Evolutionary conservation across 2,888 invertebrate species (phyloP).

Genomic region (Elegia similella): DNA sequence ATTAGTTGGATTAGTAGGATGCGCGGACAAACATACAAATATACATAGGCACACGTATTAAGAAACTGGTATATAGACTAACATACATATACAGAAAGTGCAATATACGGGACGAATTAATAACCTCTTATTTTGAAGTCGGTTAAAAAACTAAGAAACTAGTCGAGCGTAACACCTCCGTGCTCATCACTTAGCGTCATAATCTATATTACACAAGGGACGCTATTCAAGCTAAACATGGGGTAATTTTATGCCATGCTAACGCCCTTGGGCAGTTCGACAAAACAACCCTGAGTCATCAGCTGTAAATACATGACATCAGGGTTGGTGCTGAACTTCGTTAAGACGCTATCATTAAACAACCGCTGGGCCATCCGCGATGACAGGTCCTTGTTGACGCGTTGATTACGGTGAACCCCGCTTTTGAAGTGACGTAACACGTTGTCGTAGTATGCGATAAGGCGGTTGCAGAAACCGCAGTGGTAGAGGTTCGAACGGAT

Average conservation of each 20-base stretch:
- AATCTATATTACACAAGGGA: too few species aligned
- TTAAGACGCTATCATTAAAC: conserved; percentile 16
- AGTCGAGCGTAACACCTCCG: too few species aligned
- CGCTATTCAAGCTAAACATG: too few species aligned
- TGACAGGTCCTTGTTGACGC: conserved; percentile 18
- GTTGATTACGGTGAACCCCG: conserved; percentile 24
- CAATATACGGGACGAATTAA: too few species aligned
- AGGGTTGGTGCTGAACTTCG: conserved; percentile 18
- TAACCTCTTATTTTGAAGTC: too few species aligned
- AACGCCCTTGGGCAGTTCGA: background rate
- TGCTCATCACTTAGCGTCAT: too few species aligned
- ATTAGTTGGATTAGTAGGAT: too few species aligned
- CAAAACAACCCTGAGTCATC: conserved; percentile 16
- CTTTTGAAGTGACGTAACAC: conserved; percentile 35
- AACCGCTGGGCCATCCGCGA: conserved; percentile 3
- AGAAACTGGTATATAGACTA: too few species aligned
- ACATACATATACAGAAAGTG: too few species aligned
- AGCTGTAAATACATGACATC: conserved; percentile 30
- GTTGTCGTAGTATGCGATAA: conserved; percentile 42
- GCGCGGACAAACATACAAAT: too few species aligned
- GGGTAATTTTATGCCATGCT: background rate
- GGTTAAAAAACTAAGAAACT: too few species aligned
- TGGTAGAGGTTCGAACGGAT: conserved; percentile 42
- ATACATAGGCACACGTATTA: too few species aligned
- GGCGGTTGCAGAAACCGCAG: conserved; percentile 54